Conservation (phyloP, 2,113 vertebrate species). For the Antechinus flavipes region DNA sequence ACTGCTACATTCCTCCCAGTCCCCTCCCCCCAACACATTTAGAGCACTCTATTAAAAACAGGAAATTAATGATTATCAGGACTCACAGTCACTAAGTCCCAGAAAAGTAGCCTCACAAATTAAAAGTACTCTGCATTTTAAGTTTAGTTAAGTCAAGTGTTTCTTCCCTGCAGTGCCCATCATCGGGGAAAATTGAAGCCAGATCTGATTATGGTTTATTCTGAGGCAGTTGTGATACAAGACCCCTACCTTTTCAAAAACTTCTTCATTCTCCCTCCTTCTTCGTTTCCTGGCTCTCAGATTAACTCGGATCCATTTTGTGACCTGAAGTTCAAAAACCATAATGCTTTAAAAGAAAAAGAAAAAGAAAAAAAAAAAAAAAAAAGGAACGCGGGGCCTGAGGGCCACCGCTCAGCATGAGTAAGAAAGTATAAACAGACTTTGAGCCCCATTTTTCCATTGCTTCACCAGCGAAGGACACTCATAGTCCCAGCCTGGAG, state of each 20-base stretch:
- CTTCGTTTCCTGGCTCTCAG: conserved; percentile 89
- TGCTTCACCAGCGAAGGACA: conserved; percentile 60
- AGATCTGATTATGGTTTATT: background rate
- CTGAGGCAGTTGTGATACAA: fast-evolving
- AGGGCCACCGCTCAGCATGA: conserved; percentile 64
- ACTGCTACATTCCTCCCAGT: background rate
- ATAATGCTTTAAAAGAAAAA: conserved; percentile 72
- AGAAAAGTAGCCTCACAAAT: background rate
- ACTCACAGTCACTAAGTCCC: background rate
- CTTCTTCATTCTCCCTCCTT: conserved; percentile 84
- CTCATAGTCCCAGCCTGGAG: background rate
- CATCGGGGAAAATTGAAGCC: background rate
- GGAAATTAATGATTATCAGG: background rate
- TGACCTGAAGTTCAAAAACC: conserved; percentile 89
- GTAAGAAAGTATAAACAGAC: conserved; percentile 77
- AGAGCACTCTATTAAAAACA: background rate
- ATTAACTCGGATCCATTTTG: conserved; percentile 93
- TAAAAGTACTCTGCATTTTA: background rate
- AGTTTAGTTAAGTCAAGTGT: background rate
- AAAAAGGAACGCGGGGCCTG: conserved; percentile 57
- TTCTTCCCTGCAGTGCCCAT: background rate
- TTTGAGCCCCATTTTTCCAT: conserved; percentile 70
- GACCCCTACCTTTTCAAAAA: conserved; percentile 92
- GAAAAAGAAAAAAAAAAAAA: conserved; percentile 65
- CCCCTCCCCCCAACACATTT: background rate